A percentile compares a stretch with the other conserved stretches of the same genome.
Conservation (phyloP, 2,888 invertebrate species). For the Biston stratarius region DNA sequence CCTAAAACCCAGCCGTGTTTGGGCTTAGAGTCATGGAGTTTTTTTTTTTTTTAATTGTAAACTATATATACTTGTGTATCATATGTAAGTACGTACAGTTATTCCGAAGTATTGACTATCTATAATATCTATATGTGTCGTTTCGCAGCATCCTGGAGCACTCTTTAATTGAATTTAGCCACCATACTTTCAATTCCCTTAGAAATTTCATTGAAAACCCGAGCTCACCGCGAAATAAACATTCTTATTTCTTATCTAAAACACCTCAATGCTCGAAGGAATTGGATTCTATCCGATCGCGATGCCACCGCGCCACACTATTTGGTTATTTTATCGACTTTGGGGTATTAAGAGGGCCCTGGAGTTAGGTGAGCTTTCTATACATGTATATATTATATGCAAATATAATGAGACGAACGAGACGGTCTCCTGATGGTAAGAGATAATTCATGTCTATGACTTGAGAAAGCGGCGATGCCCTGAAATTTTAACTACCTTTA, state of each 20-base stretch:
- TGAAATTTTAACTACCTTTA: no score
- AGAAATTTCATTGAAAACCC: neutral
- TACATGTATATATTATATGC: neutral
- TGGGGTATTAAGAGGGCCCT: conserved; percentile 25
- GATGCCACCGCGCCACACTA: conserved; percentile 34
- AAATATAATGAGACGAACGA: no score
- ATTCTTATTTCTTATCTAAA: conserved; percentile 20
- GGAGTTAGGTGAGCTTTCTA: neutral
- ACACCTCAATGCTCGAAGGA: conserved; percentile 24
- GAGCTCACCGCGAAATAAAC: conserved; percentile 11
- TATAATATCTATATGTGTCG: no score
- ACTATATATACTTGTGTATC: no score
- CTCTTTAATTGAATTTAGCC: neutral
- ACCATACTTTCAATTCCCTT: neutral
- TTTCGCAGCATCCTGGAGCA: neutral
- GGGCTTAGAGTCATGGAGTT: no score
- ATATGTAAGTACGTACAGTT: no score
- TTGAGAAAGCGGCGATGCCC: no score
- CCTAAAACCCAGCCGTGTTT: no score
- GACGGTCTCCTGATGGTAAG: no score
- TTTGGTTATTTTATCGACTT: conserved; percentile 45
- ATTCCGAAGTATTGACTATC: no score
- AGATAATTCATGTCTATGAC: no score
- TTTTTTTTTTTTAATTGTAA: no score
- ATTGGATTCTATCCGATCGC: conserved; percentile 35